These are phyloP conservation scores for Bedellia somnulentella DNA, from an alignment of 2,888 invertebrate species.

Conservation along the genomic window DNA sequence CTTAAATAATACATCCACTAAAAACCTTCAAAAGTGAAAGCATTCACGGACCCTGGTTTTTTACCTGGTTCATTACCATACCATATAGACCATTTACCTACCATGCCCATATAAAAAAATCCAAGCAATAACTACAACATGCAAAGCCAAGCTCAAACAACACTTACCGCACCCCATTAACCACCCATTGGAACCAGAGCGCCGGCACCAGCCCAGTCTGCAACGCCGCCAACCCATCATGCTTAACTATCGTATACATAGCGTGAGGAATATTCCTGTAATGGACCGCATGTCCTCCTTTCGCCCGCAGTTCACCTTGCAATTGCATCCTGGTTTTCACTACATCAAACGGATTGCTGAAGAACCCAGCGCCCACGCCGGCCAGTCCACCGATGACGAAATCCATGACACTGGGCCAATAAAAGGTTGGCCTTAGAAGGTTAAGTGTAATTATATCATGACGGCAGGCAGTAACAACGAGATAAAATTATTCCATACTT, in stretches of 20 bases:
- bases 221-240: slow-evolving; percentile 75
- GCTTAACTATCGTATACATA: slow-evolving; percentile 69
- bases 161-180: slow-evolving; percentile 61
- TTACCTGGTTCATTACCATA: too few species aligned
- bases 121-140: too few species aligned
- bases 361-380: slow-evolving; percentile 76
- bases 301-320: slow-evolving; percentile 76
- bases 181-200: slow-evolving; percentile 75
- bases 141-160: too few species aligned
- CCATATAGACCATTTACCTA: too few species aligned
- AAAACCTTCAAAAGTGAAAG: too few species aligned
- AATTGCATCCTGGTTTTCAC: slow-evolving; percentile 87
- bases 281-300: slow-evolving; percentile 61
- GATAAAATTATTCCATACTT: slow-evolving; percentile 9
- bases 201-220: slow-evolving; percentile 83
- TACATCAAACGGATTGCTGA: slow-evolving; percentile 89
- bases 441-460: too few species aligned
- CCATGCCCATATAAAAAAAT: too few species aligned
- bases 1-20: too few species aligned
- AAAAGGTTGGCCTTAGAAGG: too few species aligned
- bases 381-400: slow-evolving; percentile 75
- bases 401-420: slow-evolving; percentile 58
- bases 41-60: too few species aligned
- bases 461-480: too few species aligned
- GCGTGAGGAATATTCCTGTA: slow-evolving; percentile 83